Base-by-base conservation (phyloP, 2,797 vertebrate species). In the Limnodromus scolopaceus region DNA sequence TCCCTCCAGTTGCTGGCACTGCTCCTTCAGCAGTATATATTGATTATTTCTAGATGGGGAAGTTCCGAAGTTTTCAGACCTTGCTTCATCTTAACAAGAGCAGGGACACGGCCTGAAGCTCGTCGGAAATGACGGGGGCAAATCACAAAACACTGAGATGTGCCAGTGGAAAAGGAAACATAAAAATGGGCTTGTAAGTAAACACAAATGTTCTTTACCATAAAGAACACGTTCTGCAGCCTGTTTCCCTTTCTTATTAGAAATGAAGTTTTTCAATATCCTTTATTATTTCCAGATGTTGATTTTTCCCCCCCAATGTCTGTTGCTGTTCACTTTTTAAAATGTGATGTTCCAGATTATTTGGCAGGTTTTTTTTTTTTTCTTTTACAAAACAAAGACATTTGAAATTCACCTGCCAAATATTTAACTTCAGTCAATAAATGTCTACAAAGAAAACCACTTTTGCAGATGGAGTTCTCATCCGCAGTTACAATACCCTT, bases 241-340 rank as follows among this genome's bases (percentile, higher is more conserved):
- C 55, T 64, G 43, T 25, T 63, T 84, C 63, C 66, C 25, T 51
- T 87, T 79, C 85, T 76, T 27, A 2, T 53, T 87, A 72, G 71
- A 58, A 84, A 54, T 27, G 2, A 66, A 66, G 34, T 22, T 92
- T 88, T 85, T 77, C 46, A 23, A 18, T 5, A 1, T 55, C 55
- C 22, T 78, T 66, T 57, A 96, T 85, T 66, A 57, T 49, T 93
- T 83, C 83, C 89, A 96, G 91, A 94, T 95, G 94, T 48, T 24
- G 32, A 19, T 49, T 22, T 10, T 1, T 28, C 6, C 30, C 16
- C 7, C 54, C 34, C 28, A 30, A 24, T 0, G 7, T 58, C 88
- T 93, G 61, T 55, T 89, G 39, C 66, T n/a, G 53, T 34, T 87
- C 66, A 27, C 43, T 55, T 65, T 79, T 63, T 66, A 4, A 88